These are phyloP conservation scores for Ormyrus pomaceus DNA, from an alignment of 2,888 invertebrate species.

Conservation along the genomic window DNA sequence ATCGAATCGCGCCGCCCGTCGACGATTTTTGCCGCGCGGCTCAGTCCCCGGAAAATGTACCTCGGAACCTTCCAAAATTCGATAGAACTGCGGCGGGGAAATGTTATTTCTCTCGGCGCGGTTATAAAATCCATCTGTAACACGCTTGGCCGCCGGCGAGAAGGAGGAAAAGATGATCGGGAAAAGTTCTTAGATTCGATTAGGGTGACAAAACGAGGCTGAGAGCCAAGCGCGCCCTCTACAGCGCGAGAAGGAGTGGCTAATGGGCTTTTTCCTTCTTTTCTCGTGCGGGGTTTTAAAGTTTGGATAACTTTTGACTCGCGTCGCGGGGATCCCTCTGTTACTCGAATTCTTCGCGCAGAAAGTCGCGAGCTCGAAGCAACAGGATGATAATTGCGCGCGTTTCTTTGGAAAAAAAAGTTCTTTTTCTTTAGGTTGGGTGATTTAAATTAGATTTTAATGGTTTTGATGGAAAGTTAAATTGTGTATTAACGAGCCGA, in stretches of 20 bases:
- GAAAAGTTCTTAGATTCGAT: constrained; percentile 43
- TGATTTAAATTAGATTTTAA: no score
- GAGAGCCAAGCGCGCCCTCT: background rate
- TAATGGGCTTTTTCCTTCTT: constrained; percentile 24
- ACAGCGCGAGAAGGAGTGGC: background rate
- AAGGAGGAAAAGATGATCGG: constrained; percentile 9
- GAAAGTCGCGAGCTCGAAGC: background rate
- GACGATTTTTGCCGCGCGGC: no score
- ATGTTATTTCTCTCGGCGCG: background rate
- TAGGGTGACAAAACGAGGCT: constrained; percentile 43
- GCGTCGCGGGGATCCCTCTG: no score
- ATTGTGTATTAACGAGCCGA: no score
- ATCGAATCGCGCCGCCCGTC: no score
- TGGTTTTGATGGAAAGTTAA: no score
- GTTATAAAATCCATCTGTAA: constrained; percentile 38
- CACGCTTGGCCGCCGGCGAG: background rate
- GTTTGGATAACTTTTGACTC: constrained; percentile 8
- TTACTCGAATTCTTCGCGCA: constrained; percentile 19
- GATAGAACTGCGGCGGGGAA: constrained; percentile 12
- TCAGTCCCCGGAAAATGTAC: no score
- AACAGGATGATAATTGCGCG: constrained; percentile 7
- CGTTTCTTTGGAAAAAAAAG: no score
- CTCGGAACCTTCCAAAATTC: background rate
- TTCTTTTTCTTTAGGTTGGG: no score
- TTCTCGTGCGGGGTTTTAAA: constrained; percentile 23